Evolutionary conservation across 2,113 vertebrate species (phyloP).

Genomic region (Triplophysa tibetana): DNA sequence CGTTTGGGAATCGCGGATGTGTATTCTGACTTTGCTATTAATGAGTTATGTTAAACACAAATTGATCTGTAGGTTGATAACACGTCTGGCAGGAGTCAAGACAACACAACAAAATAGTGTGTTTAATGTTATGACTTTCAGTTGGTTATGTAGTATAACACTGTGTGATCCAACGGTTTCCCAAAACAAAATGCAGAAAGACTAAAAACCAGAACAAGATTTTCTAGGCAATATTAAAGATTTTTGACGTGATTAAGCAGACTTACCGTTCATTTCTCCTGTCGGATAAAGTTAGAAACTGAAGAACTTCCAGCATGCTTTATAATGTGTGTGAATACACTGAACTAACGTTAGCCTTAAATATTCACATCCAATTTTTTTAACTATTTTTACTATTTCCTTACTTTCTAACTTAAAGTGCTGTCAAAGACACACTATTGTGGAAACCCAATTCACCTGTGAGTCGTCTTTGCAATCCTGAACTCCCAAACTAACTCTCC

Average conservation of each 20-base stretch:
- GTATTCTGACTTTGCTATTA: not conserved
- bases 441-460: not conserved
- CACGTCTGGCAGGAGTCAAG: not conserved
- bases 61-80: too few species aligned
- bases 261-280: conserved; percentile 13
- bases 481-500: not conserved
- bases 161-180: too few species aligned
- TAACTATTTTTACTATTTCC: not conserved
- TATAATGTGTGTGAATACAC: not conserved
- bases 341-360: not conserved
- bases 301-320: not conserved
- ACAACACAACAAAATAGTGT: not conserved
- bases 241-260: not conserved
- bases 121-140: not conserved
- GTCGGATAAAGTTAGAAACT: not conserved
- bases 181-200: not conserved
- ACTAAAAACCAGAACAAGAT: not conserved
- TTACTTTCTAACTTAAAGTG: not conserved
- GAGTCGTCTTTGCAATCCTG: not conserved
- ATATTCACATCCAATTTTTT: not conserved
- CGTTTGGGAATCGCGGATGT: too few species aligned
- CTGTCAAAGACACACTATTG: not conserved
- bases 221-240: not conserved
- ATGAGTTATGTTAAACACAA: not conserved
- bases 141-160: not conserved